Percentiles rank a stretch among this genome's conserved stretches.
phyloP scores from a whole-genome alignment of 2,888 invertebrate genomes.

The Tetragnatha montana region DNA sequence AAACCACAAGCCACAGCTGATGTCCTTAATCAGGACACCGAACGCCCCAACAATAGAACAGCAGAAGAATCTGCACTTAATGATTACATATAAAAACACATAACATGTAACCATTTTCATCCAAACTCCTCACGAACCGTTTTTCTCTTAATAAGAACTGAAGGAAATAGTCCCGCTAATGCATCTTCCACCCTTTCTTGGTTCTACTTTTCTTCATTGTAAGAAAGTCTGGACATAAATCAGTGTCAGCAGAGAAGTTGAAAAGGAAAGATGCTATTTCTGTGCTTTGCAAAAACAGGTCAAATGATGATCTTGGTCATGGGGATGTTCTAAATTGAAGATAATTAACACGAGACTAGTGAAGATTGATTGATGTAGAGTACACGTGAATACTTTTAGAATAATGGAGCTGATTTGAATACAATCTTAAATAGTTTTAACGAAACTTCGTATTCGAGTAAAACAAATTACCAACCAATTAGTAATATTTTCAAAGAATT shows the following conservation, averaged over 20 bases:
- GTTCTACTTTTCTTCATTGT: background rate
- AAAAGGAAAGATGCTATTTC: conserved; percentile 32
- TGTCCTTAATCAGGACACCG: background rate
- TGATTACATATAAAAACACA: background rate
- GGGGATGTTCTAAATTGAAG: conserved; percentile 14
- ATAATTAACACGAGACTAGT: conserved; percentile 20
- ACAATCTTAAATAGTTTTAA: too few relatives aligned
- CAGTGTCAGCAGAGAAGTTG: background rate
- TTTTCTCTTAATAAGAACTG: background rate
- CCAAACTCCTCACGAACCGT: background rate
- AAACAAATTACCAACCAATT: too few relatives aligned
- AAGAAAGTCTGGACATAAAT: conserved; percentile 1
- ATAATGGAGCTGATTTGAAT: too few relatives aligned
- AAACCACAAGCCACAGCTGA: too few relatives aligned
- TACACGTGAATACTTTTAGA: too few relatives aligned
- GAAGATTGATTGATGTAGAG: background rate
- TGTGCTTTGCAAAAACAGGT: conserved; percentile 3
- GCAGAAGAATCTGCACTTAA: background rate
- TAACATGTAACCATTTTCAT: background rate
- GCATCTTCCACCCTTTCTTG: background rate
- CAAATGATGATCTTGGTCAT: conserved; percentile 36
- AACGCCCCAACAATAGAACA: background rate
- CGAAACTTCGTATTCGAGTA: too few relatives aligned
- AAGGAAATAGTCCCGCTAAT: background rate
- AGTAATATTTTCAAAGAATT: too few relatives aligned